Percentiles rank a stretch among this genome's conserved stretches.
Conservation (phyloP, 2,113 vertebrate species). For the Probosciger aterrimus region DNA sequence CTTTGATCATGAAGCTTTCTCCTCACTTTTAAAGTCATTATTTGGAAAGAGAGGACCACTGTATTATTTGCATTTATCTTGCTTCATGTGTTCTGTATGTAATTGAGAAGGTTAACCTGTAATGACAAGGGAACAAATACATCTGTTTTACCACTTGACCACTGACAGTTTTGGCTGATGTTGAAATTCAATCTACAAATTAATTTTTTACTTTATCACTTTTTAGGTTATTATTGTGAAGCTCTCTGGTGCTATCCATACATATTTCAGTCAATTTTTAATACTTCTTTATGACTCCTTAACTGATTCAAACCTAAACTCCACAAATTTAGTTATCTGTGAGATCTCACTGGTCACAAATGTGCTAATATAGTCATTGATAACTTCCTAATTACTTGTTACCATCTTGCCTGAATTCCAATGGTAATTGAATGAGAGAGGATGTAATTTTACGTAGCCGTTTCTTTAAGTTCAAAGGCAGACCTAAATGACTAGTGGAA, state of each 20-base stretch:
- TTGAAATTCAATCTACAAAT: constrained; percentile 22
- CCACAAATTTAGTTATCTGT: not conserved
- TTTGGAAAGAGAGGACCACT: not conserved
- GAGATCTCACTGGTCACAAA: not conserved
- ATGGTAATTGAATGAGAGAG: not conserved
- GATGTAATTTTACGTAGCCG: not conserved
- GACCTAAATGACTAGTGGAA: not conserved
- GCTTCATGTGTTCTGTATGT: not conserved
- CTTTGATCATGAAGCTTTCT: not conserved
- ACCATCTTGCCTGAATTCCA: not conserved
- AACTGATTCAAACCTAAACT: not conserved
- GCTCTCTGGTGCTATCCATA: not conserved
- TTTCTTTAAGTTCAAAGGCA: not conserved
- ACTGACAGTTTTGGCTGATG: not conserved
- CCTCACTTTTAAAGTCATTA: not conserved
- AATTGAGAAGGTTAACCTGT: not conserved
- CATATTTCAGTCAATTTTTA: not conserved
- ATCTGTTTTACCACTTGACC: not conserved
- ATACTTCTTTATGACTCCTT: not conserved
- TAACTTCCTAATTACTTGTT: not conserved
- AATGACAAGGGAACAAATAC: not conserved
- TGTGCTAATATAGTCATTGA: not conserved
- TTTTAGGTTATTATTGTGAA: not conserved
- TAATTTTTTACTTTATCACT: constrained; percentile 1
- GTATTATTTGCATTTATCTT: not conserved